Evolutionary conservation across 2,888 invertebrate genomes (phyloP).

Genomic region (Linyphia triangularis): DNA sequence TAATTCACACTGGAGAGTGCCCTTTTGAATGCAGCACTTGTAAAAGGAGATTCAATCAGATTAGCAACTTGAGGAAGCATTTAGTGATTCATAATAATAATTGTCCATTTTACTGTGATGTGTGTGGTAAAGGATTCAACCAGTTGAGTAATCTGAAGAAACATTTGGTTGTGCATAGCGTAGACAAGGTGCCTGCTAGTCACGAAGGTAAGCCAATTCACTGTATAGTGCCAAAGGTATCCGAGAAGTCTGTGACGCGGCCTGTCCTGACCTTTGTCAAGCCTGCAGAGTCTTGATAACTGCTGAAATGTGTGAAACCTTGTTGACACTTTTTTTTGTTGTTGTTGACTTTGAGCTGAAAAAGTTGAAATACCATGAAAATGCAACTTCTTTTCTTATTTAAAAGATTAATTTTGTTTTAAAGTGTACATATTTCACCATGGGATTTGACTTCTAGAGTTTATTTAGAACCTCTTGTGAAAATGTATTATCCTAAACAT

Average conservation of each 20-base stretch:
- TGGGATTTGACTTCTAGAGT: no score
- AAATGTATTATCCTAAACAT: no score
- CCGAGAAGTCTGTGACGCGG: constrained; percentile 33
- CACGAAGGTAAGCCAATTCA: constrained; percentile 6
- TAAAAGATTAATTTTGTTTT: no score
- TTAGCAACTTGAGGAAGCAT: constrained; percentile 71
- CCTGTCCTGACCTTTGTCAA: constrained; percentile 66
- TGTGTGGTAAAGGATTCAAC: constrained; percentile 72
- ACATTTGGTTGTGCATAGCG: constrained; percentile 56
- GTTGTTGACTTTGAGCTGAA: no score
- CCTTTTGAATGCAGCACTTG: constrained; percentile 72
- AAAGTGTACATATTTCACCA: no score
- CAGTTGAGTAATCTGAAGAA: constrained; percentile 70
- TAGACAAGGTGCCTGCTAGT: background rate
- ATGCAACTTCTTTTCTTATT: no score
- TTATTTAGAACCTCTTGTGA: no score
- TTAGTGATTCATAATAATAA: constrained; percentile 71
- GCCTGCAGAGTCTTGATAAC: constrained; percentile 56
- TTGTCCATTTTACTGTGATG: constrained; percentile 64
- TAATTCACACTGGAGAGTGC: constrained; percentile 69
- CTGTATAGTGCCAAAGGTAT: background rate
- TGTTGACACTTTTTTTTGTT: no score
- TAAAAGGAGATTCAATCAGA: constrained; percentile 67
- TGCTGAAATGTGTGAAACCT: background rate
- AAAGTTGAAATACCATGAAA: no score